Base-by-base conservation (phyloP, 1,140 invertebrate species). In the Caenorhabditis tropicalis region DNA sequence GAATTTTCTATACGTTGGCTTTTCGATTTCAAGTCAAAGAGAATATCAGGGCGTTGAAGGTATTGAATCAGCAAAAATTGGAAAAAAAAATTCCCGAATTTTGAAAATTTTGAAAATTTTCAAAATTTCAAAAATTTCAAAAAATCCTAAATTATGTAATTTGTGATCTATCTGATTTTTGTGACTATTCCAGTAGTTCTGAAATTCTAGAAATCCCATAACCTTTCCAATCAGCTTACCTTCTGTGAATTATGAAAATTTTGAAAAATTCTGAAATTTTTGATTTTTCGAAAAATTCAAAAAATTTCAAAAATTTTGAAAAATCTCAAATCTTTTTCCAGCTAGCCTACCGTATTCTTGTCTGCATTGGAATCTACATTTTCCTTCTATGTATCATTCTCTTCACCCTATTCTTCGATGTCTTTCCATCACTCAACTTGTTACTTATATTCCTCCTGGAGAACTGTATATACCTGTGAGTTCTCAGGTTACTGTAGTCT, bases 21-120 rank as follows among this genome's bases (percentile, higher is more conserved):
- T 56, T 27, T 56, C 12, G 65, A 43, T 74, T 43, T 46, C 65
- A 74, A n/a, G 65, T 74, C 36, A 74, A 74, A n/a, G 65, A 74
- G 21, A 74, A 74, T 43, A 74, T 74, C 1, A 16, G 65, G 24
- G 65, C 65, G 9, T 24, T 74, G 29, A 21, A 39, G 43, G 65
- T 74, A 74, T 1, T 12, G 19, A 46, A 46, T n/a, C n/a, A n/a
- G n/a, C n/a, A n/a, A n/a, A 46, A 46, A 46, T 46, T 16, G 19
- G 43, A 46, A 1, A 46, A 46, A 16, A 4, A 4, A 46, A 10
- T 46, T 46, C 19, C 19, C 10, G 4, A 4, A 46, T 46, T 9
- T 16, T 12, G 43, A 46, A 1, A 46, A 46, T 46, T 46, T 46
- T 4, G 43, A 4, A 4, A 46, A 10, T 46, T 46, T 46, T 46